Evolutionary conservation across 2,797 vertebrate genomes (phyloP).

Genomic region (Trachops cirrhosus): DNA sequence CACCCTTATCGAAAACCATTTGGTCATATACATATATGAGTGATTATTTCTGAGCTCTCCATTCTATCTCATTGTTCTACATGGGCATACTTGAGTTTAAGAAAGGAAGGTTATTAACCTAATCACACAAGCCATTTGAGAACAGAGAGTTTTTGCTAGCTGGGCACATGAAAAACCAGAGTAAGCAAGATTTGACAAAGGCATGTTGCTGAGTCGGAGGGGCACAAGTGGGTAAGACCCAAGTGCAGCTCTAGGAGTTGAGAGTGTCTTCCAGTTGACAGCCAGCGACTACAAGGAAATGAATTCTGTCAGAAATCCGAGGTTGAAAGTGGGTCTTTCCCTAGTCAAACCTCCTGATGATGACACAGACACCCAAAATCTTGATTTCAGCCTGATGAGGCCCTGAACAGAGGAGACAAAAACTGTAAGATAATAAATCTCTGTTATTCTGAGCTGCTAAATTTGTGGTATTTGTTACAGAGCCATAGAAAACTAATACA

Average conservation of each 20-base stretch:
- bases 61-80: background rate
- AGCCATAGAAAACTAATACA: background rate
- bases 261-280: background rate
- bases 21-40: background rate
- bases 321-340: background rate
- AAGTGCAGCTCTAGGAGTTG: background rate
- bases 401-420: background rate
- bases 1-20: background rate
- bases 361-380: background rate
- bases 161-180: background rate
- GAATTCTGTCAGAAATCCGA: background rate
- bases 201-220: background rate
- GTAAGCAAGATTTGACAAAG: background rate
- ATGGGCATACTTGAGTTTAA: background rate
- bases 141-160: background rate
- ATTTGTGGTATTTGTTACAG: background rate
- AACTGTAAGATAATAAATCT: background rate
- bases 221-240: background rate
- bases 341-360: background rate
- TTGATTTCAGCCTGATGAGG: background rate
- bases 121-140: background rate
- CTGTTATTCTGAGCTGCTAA: background rate
- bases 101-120: background rate
- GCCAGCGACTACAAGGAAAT: background rate
- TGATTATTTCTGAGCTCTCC: background rate